Evolutionary conservation across 2,797 vertebrate genomes (phyloP).

Genomic region (Buceros bicornis): DNA sequence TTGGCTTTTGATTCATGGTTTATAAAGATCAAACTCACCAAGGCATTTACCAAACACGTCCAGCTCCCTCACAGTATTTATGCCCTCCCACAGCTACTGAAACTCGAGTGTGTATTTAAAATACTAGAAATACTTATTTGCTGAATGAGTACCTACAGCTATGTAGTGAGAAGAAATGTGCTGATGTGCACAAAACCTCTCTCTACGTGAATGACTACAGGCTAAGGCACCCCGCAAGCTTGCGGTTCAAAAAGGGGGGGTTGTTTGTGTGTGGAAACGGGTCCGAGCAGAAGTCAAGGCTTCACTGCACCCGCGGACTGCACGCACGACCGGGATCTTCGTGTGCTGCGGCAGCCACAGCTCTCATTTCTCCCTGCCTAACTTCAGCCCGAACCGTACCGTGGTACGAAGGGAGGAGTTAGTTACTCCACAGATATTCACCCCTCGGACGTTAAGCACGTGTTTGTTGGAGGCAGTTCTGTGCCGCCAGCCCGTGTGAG

Average conservation of each 20-base stretch:
- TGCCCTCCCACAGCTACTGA: neutral
- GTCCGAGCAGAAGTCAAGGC: neutral
- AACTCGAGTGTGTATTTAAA: neutral
- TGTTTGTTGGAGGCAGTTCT: fast-evolving
- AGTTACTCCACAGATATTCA: fast-evolving
- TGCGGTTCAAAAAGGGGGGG: neutral
- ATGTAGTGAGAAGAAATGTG: neutral
- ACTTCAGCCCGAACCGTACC: fast-evolving
- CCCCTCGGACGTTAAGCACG: neutral
- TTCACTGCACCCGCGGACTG: fast-evolving
- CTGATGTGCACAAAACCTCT: neutral
- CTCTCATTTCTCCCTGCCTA: fast-evolving
- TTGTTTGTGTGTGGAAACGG: fast-evolving
- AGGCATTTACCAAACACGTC: neutral
- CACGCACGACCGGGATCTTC: fast-evolving
- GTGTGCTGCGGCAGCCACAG: fast-evolving
- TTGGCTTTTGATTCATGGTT: neutral
- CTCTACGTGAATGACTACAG: neutral
- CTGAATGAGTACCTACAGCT: neutral
- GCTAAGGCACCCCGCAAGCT: neutral
- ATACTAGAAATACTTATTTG: neutral
- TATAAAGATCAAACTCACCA: neutral
- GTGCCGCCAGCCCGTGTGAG: neutral
- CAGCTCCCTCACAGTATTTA: neutral
- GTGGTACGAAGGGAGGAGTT: fast-evolving